Base-by-base conservation (phyloP, 2,888 invertebrate species). In the Pogonocherus hispidulus region DNA sequence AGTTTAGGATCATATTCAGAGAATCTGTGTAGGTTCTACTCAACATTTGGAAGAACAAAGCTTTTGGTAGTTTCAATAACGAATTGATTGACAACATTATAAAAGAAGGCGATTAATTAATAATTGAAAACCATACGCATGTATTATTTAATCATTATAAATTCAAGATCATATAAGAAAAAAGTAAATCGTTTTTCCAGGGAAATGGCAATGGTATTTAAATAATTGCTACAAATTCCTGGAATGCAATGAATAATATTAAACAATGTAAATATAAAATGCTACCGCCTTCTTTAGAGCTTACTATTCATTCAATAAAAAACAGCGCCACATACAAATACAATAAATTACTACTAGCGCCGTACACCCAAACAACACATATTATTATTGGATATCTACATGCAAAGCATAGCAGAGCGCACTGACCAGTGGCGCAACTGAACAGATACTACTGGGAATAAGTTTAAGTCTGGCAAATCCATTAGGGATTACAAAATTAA, bases 161-260 rank as follows among this genome's bases (percentile, higher is more conserved):
- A 35, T 32, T 35, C 35, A 54, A 54, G 54, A 14, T 18, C 3
- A 51, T 18, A 8, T 23, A 19, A 32, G 18, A 54, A 16, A 35
- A 16, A 47, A 47, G 3, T 8, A n/a, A 54, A 54, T 16, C 14
- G 19, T 32, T 37, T 57, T 67, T 71, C 69, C 66, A 67, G 52
- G 69, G 70, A 74, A 75, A 71, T 64, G 71, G 70, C 73, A 72
- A 67, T 59, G 68, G 59, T 67, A 75, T 77, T 76, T 72, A 64
- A 76, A 76, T 77, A 77, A 75, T 77, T 69, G 74, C 71, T 52
- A 68, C 69, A 67, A 72, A 77, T 77, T 77, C 77, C 63, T 23
- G 69, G 77, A 76, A 77, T 74, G 69, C 67, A 68, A 69, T 72
- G 76, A 74, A 74, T 75, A 75, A 73, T 72, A 66, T 63, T 60